Base-by-base conservation (phyloP, 2,888 invertebrate genomes). In the Seladonia tumulorum region DNA sequence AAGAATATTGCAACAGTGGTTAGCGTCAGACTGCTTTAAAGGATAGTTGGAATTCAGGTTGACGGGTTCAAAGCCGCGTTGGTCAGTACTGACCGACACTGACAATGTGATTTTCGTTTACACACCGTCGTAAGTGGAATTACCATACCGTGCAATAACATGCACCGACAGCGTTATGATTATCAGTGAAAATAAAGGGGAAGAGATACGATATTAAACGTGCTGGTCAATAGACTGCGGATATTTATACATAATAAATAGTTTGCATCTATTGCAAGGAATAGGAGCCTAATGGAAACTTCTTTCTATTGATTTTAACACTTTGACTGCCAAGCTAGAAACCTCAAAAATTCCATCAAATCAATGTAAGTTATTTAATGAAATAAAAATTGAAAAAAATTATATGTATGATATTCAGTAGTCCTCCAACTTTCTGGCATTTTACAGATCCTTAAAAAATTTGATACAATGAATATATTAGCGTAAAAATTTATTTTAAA, bases 31-130 rank as follows among this genome's bases (percentile, higher is more conserved):
- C 16, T 63, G 63, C 63, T 63, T 29, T 63, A 63, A 63, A 63
- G 63, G 63, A 63, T 63, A 29, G 63, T 29, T 29, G 29, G 63
- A 63, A 63, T 63, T 29, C 29, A 63, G 63, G 63, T 63, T 63
- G 63, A 63, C 63, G 29, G 63, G 63, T 63, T 63, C 63, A 29
- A 63, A 63, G 63, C 63, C 63, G 63, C 29, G 25, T 16, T 63
- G 63, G 63, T 63, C 29, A 29, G 29, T 63, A 29, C 63, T 63
- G 63, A 63, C 63, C 63, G 63, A 63, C 25, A 63, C 25, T 63
- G 63, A 63, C 63, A 63, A 63, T 29, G 16, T 63, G 29, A 63
- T 63, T 63, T 63, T 63, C 63, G 63, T 63, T 63, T 63, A 29
- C 63, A 63, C 63, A 29, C 63, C 63, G 63, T 63, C 16, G 29